These are phyloP conservation scores for Brenthis hecate DNA, from an alignment of 2,888 invertebrate species.

Conservation along the genomic window DNA sequence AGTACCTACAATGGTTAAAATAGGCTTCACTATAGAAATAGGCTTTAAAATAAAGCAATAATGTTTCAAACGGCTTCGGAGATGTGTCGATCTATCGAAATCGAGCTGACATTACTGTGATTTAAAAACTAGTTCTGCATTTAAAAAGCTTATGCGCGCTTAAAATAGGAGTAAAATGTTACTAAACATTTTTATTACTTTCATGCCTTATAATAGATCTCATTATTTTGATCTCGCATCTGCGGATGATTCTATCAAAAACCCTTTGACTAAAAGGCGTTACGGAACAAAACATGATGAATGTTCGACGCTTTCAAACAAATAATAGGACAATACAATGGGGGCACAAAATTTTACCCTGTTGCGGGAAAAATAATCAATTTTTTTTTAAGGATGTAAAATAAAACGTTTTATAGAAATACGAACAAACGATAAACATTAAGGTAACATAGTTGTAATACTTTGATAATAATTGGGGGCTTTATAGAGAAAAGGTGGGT, in stretches of 20 bases:
- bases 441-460: neutral
- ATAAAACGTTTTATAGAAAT: too few species aligned
- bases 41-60: too few species aligned
- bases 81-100: too few species aligned
- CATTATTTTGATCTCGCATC: conserved; percentile 24
- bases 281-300: conserved; percentile 22
- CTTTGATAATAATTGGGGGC: neutral
- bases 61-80: too few species aligned
- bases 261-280: conserved; percentile 19
- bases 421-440: neutral
- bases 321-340: conserved; percentile 1
- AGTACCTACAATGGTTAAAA: too few species aligned
- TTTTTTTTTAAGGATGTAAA: neutral
- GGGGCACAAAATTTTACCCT: conserved; percentile 1
- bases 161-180: neutral
- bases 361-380: conserved; percentile 3
- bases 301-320: conserved; percentile 19
- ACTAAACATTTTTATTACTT: conserved; percentile 15
- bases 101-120: too few species aligned
- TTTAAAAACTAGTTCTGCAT: too few species aligned
- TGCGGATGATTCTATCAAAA: conserved; percentile 27
- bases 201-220: conserved; percentile 5
- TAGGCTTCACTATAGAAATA: too few species aligned
- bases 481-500: too few species aligned
- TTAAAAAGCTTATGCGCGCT: too few species aligned